Conservation (phyloP, 2,113 vertebrate genomes). For the Aepyceros melampus region DNA sequence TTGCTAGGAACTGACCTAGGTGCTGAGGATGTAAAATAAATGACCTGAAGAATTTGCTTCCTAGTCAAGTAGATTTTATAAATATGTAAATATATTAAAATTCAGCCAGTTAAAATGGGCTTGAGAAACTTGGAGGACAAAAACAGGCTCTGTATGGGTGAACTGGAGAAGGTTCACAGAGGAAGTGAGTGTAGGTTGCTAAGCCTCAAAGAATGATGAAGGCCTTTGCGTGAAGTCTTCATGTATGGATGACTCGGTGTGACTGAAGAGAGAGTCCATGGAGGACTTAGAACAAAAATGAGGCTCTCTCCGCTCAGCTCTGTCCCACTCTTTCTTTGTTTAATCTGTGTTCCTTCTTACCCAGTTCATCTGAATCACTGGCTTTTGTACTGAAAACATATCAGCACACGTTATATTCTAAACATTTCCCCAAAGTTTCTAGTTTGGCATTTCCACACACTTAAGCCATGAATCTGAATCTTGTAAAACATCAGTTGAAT, state of each 20-base stretch:
- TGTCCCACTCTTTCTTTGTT: not conserved
- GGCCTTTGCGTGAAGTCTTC: not conserved
- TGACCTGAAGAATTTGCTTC: not conserved
- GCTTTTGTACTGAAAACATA: not conserved
- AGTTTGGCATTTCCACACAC: constrained; percentile 57
- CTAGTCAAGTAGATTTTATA: not conserved
- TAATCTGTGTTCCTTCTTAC: not conserved
- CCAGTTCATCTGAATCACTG: not conserved
- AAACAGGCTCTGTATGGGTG: not conserved
- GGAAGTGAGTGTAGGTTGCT: not conserved
- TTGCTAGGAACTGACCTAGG: not conserved
- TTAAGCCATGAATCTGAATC: constrained; percentile 58
- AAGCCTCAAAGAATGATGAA: not conserved
- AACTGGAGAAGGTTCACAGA: not conserved
- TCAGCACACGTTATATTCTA: not conserved
- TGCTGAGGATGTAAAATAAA: not conserved
- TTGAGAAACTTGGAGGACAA: not conserved
- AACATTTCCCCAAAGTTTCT: constrained; percentile 47
- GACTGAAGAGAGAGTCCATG: not conserved
- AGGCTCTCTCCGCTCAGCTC: not conserved
- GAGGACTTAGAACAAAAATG: not conserved
- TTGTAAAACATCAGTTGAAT: constrained; percentile 64
- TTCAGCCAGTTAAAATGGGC: not conserved
- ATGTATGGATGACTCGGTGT: not conserved
- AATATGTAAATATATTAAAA: not conserved